Percentiles rank a stretch among this genome's conserved stretches.
Evolutionary conservation across 2,113 vertebrate species (phyloP).

Genomic region (Willisornis vidua): DNA sequence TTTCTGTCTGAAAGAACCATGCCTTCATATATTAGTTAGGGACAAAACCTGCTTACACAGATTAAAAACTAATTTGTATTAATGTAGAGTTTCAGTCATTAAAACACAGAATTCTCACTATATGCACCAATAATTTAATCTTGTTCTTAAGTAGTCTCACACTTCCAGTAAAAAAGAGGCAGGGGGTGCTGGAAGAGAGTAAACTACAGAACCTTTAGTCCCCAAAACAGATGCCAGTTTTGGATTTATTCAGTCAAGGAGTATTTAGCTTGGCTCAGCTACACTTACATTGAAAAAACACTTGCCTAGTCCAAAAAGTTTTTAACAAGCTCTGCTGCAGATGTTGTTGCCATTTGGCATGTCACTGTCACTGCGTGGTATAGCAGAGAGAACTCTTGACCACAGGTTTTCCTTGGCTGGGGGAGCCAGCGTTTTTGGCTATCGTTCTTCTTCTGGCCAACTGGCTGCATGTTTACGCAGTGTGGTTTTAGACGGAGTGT

Average conservation of each 20-base stretch:
- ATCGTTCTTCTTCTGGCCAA: slow-evolving; percentile 57
- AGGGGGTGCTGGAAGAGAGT: background rate
- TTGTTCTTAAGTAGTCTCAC: slow-evolving; percentile 63
- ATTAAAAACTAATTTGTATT: slow-evolving; percentile 20
- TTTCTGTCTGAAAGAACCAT: background rate
- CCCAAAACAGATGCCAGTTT: slow-evolving; percentile 77
- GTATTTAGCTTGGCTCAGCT: slow-evolving; percentile 79
- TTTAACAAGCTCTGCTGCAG: slow-evolving; percentile 76
- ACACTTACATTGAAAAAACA: slow-evolving; percentile 71
- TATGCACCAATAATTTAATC: slow-evolving; percentile 59
- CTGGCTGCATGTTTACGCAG: slow-evolving; percentile 67
- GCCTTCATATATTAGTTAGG: background rate
- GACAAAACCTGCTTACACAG: slow-evolving; percentile 6
- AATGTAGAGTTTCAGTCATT: background rate
- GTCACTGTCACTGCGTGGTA: slow-evolving; percentile 67
- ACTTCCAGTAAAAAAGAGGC: slow-evolving; percentile 58
- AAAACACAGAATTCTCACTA: slow-evolving; percentile 31
- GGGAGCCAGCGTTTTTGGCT: slow-evolving; percentile 56
- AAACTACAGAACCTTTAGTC: slow-evolving; percentile 70
- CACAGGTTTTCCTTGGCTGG: slow-evolving; percentile 75
- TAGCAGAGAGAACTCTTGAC: slow-evolving; percentile 69
- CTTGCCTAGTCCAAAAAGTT: slow-evolving; percentile 77
- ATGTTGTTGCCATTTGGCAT: slow-evolving; percentile 77
- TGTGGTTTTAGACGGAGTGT: slow-evolving; percentile 68
- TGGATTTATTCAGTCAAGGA: slow-evolving; percentile 73